Base-by-base conservation (phyloP, 2,888 invertebrate genomes). In the Acrocera orbiculus region DNA sequence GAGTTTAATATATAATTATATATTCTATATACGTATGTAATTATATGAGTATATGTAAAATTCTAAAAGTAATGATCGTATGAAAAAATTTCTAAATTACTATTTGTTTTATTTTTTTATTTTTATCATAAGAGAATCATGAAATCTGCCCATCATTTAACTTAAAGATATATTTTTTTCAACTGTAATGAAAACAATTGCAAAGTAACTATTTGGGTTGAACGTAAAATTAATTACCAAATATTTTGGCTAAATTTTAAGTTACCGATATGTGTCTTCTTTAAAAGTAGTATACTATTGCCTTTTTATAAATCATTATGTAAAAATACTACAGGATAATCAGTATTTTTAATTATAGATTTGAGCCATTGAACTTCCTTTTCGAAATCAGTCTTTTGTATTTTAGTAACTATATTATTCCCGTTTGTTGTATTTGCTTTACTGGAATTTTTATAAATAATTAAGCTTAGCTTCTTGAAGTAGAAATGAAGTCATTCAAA, bases 221-320 rank as follows among this genome's bases (percentile, higher is more conserved):
- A 16, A 4, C 17, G 17, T 20, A 16, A 38, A 37, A 38, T 17
- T 20, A 40, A 36, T 40, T 42, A 44, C 44, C 44, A 42, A 14
- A 40, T 26, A 13, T 27, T 32, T 23, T 42, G 38, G 16, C 25
- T 35, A 13, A 35, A 9, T 29, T n/a, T n/a, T n/a, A n/a, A 30
- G 19, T 27, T 29, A 20, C 13, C n/a, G n/a, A n/a, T 35, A 35
- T 26, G 34, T 24, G 7, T 46, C 42, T 41, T 69, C 66, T 16
- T 66, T 49, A 1, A n/a, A n/a, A n/a, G n/a, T n/a, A 69, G 38
- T 0, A 72, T 51, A 27, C 71, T 71, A 50, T 72, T 72, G 19
- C 71, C 92, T 65, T 90, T 90, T 55, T 93, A 90, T 64, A 92
- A 66, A 51, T 93, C 93, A 54, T 93, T 93, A 56, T 93, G 93